Conservation (phyloP, 2,797 vertebrate species). For the Thaleichthys pacificus region DNA sequence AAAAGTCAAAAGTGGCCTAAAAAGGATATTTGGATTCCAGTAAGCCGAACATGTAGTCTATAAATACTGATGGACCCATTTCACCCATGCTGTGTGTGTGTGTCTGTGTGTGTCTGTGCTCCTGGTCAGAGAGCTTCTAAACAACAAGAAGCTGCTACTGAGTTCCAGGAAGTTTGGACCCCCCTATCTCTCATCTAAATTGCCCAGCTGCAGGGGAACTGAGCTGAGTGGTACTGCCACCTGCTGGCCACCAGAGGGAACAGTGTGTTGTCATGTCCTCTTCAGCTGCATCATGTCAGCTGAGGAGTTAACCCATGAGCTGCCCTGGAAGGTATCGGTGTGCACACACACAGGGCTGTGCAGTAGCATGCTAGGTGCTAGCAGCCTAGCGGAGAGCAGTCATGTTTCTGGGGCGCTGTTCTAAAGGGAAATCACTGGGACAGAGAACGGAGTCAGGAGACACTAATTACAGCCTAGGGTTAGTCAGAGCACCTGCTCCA, state of each 20-base stretch:
- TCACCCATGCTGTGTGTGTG: background rate
- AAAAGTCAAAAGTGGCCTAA: constrained; percentile 17
- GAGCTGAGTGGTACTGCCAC: background rate
- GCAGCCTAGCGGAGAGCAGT: background rate
- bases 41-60: constrained; percentile 9
- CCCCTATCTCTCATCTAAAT: no score
- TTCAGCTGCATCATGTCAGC: no score
- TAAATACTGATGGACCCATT: constrained; percentile 6
- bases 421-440: constrained; percentile 34
- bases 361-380: background rate
- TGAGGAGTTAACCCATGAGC: no score
- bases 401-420: constrained; percentile 13
- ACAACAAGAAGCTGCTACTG: no score
- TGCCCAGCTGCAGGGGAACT: no score
- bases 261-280: no score
- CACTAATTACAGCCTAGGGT: constrained; percentile 39
- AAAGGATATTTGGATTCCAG: constrained; percentile 10
- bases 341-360: background rate
- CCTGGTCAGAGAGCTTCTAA: no score
- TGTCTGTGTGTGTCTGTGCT: background rate
- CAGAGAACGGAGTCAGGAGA: constrained; percentile 4
- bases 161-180: no score
- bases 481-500: constrained; percentile 40
- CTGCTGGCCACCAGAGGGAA: background rate
- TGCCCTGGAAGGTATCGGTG: no score